Conservation (phyloP, 2,888 invertebrate genomes). For the Cryptosula pallasiana region DNA sequence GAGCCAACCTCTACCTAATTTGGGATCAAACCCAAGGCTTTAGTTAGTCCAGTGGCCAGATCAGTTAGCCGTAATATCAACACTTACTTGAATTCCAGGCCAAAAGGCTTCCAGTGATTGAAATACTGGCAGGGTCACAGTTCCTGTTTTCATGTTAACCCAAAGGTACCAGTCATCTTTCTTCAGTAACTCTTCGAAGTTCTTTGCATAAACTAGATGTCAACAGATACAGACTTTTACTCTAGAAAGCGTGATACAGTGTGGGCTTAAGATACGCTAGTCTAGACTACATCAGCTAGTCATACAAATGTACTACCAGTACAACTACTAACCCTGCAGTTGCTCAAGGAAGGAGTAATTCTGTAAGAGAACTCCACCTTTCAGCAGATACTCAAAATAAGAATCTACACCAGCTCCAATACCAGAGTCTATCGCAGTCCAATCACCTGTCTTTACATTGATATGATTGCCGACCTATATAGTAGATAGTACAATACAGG, state of each 20-base stretch:
- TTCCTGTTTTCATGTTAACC: conserved; percentile 97
- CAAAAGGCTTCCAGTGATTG: conserved; percentile 97
- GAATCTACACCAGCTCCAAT: conserved; percentile 89
- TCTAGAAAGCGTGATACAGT: too few species aligned
- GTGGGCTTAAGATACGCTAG: too few species aligned
- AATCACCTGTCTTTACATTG: conserved; percentile 85
- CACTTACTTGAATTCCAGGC: conserved; percentile 79
- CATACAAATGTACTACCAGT: too few species aligned
- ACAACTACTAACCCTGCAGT: conserved; percentile 75
- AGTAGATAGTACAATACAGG: too few species aligned
- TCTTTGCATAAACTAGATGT: conserved; percentile 54
- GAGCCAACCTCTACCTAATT: too few species aligned
- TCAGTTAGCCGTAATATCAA: too few species aligned
- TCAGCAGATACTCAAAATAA: conserved; percentile 95
- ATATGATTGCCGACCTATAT: conserved; percentile 89
- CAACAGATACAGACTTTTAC: too few species aligned
- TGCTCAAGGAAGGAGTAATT: conserved; percentile 84
- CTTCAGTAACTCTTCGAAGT: conserved; percentile 62
- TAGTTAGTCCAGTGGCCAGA: too few species aligned
- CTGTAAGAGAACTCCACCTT: conserved; percentile 85
- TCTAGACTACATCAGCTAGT: too few species aligned
- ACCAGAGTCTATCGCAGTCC: conserved; percentile 97
- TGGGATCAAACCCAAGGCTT: too few species aligned
- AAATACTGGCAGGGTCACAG: conserved; percentile 93
- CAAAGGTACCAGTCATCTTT: conserved; percentile 98